Evolutionary conservation across 2,113 vertebrate genomes (phyloP), one percentile per base, ranked within the genome.

Genomic region (Patagioenas fasciata): DNA sequence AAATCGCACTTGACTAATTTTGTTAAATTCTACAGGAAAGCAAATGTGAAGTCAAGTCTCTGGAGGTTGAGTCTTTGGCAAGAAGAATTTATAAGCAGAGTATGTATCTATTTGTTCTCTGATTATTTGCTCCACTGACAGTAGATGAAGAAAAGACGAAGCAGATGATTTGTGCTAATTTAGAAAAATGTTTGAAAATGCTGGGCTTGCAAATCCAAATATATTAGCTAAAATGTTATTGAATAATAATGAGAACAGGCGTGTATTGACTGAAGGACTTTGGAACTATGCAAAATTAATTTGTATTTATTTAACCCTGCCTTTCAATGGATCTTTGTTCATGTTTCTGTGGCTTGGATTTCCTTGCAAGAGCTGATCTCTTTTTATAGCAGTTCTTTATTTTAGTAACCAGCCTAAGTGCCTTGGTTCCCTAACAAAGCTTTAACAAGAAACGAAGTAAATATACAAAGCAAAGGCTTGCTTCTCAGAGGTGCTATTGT

Each of bases 111-210:
- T 97, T 97, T 97, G 89, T 96, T 97, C 93, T 96, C 95, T 97
- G 96, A 95, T 96, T 91, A 93, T 93, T 97, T 96, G 84, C 87
- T 93, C 87, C 3, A 1, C 77, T 95, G 85, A 95, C 75, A 97
- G 83, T 78, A 92, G 85, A 93, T 72, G 81, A 96, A 95, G 91
- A 91, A 97, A 97, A 95, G 79, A 92, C 13, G 53, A 96, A 90
- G 80, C 70, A 93, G 91, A 93, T 89, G 95, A 96, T 97, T 96
- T 97, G 91, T 95, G 92, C 70, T 97, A 96, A 97, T 97, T 96
- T 93, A 97, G 93, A 95, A 91, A 96, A 96, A 96, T 92, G 92
- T 94, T 96, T 95, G 92, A 96, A 95, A 97, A 95, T 4, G 4
- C 90, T 92, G 95, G 91, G 74, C 80, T 94, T 91, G 81, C 62